A percentile compares a stretch with the other conserved stretches of the same genome.
Conservation (phyloP, 2,113 vertebrate genomes). For the Perca schrenkii region DNA sequence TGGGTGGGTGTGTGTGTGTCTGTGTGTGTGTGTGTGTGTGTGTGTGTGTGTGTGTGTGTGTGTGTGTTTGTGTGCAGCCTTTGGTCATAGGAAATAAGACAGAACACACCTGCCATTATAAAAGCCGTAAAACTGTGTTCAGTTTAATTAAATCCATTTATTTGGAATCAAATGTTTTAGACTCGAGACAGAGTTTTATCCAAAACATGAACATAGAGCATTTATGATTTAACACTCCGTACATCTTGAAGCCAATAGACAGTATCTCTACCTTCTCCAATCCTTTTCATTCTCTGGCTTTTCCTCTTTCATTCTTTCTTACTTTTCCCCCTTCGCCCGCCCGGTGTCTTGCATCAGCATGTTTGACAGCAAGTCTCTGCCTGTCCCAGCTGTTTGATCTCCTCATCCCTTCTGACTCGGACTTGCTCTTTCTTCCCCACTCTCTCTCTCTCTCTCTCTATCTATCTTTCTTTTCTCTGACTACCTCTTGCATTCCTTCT, state of each 20-base stretch:
- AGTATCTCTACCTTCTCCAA: slow-evolving; percentile 11
- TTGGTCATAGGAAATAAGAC: neutral
- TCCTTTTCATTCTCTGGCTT: slow-evolving; percentile 22
- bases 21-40: neutral
- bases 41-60: neutral
- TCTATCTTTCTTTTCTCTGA: slow-evolving; percentile 9
- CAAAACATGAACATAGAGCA: neutral
- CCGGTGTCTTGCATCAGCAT: slow-evolving; percentile 56
- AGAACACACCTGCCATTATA: slow-evolving; percentile 20
- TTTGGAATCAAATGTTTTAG: neutral
- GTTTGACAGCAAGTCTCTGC: slow-evolving; percentile 68
- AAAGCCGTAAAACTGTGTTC: neutral
- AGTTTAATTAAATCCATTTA: neutral
- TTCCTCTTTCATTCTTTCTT: slow-evolving; percentile 46
- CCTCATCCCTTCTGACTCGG: slow-evolving; percentile 38
- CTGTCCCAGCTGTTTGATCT: slow-evolving; percentile 69
- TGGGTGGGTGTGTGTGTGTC: neutral
- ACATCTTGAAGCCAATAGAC: neutral
- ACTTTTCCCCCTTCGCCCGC: slow-evolving; percentile 25
- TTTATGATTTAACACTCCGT: neutral
- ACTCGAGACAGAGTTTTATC: neutral
- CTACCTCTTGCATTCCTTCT: slow-evolving; percentile 14
- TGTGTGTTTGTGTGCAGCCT: neutral
- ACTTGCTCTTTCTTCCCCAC: slow-evolving; percentile 47
- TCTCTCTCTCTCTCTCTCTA: slow-evolving; percentile 8